Evolutionary conservation across 2,113 vertebrate genomes (phyloP), one percentile per base, ranked within the genome.

Genomic region (Paracanthobrama guichenoti): DNA sequence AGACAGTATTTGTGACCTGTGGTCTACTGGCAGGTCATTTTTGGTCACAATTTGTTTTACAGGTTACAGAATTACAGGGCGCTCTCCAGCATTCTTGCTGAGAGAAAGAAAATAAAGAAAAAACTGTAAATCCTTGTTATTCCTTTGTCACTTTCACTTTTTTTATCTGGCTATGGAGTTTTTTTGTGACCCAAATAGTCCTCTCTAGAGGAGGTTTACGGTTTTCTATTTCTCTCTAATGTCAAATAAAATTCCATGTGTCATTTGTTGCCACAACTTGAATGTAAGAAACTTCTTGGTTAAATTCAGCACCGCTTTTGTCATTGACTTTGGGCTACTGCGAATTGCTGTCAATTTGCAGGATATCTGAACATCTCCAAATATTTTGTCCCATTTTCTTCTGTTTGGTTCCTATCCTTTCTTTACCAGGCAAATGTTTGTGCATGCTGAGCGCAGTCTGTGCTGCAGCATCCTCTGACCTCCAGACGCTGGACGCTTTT

Each of bases 391-490:
- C 62, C 24, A 50, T 67, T 64, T 66, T 6, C 12, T 50, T 80
- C 42, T 13, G 16, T 31, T 80, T 31, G 35, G 31, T 69, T 53
- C 1, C 31, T 46, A 16, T 57, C 11, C n/a, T 8, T 39, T 26
- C 66, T 62, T 73, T 84, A 67, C 62, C 64, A 85, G 59, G n/a
- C 62, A 44, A 22, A 79, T 82, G 24, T 74, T 74, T 80, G 79
- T 83, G 66, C 35, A 86, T 84, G 69, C 84, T 62, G 24, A 74
- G 7, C 18, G 46, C 57, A 46, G 75, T 59, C 31, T 24, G 44
- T 62, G 69, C 83, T 64, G 79, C 74, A 82, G 71, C 64, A 82
- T 81, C 80, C 80, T 67, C 76, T 85, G 88, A 87, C 85, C 85
- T 85, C 83, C 80, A 88, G 71, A 83, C 64, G 71, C 59, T 60